Base-by-base conservation (phyloP, 2,113 vertebrate species). In the Salvator merianae region DNA sequence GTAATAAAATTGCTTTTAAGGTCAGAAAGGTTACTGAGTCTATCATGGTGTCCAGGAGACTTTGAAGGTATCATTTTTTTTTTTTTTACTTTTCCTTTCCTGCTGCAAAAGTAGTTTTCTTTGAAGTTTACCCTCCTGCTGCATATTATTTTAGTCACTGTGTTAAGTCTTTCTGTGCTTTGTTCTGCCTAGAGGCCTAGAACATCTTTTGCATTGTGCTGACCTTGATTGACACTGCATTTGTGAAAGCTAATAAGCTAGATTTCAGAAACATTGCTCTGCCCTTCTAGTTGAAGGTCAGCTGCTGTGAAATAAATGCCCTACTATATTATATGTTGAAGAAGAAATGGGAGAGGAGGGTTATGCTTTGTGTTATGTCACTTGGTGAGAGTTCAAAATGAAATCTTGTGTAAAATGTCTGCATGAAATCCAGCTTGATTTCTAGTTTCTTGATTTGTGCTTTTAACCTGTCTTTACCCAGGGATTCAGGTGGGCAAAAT, bases 191-290 rank as follows among this genome's bases (percentile, higher is more conserved):
- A 78, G 80, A 90, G 70, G 70, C 12, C 12, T 76, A 77, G 68
- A 82, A 89, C 26, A 84, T 87, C 90, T 93, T 87, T 62, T 78
- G 63, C 9, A 65, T 75, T 85, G 77, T 55, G 28, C 89, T 91
- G 86, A 88, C 87, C 84, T 93, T 84, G 71, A 75, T 84, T 63
- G 88, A 43, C 70, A 0, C 0, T 74, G 43, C 71, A 87, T 92
- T 90, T 93, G 88, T 89, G 89, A 34, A 91, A 81, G 84, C 85
- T 92, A 82, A 81, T 90, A 85, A 89, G 78, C 38, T 85, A 70
- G 68, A 86, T 85, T 87, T 91, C 89, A 90, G 74, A 85, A 87
- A 89, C 43, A 32, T 82, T 84, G 80, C 50, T 55, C 55, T 89
- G 74, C 90, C 87, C 84, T 73, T 87, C 55, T 81, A 84, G 77